phyloP scores from a whole-genome alignment of 2,888 invertebrate species.

The Matsumyia berberina region DNA sequence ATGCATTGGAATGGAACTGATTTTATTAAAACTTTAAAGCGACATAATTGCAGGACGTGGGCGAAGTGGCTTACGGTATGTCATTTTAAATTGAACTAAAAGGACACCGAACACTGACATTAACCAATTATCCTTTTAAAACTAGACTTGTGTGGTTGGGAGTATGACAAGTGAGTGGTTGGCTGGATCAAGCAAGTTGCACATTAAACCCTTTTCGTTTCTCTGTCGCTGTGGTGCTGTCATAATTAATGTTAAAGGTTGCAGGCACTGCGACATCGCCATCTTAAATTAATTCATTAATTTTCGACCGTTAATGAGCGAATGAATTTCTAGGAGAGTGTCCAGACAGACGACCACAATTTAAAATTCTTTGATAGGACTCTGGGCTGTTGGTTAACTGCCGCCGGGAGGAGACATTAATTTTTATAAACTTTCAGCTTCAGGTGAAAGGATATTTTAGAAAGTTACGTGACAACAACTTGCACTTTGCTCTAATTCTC shows the following conservation, averaged over 20 bases:
- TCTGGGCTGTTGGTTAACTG: constrained; percentile 2
- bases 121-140: constrained; percentile 32
- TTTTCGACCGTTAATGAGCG: constrained; percentile 14
- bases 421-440: neutral
- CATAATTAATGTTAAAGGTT: constrained; percentile 15
- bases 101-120: constrained; percentile 15
- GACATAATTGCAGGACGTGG: neutral
- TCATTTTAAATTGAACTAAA: constrained; percentile 1
- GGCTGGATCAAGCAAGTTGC: neutral
- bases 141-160: constrained; percentile 3
- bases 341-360: constrained; percentile 6
- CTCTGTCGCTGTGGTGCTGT: too few species aligned
- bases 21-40: constrained; percentile 10
- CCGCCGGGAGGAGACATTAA: constrained; percentile 8
- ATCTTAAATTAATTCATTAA: constrained; percentile 14
- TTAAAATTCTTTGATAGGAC: constrained; percentile 15
- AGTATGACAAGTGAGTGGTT: constrained; percentile 29
- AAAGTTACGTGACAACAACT: constrained; percentile 2
- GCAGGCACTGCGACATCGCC: neutral
- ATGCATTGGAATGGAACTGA: constrained; percentile 1
- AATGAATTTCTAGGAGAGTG: neutral
- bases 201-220: too few species aligned
- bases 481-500: neutral
- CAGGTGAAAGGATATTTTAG: neutral
- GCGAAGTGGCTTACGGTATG: constrained; percentile 9